These are phyloP conservation scores for Alitta virens DNA, from an alignment of 2,888 invertebrate genomes.

Conservation along the genomic window DNA sequence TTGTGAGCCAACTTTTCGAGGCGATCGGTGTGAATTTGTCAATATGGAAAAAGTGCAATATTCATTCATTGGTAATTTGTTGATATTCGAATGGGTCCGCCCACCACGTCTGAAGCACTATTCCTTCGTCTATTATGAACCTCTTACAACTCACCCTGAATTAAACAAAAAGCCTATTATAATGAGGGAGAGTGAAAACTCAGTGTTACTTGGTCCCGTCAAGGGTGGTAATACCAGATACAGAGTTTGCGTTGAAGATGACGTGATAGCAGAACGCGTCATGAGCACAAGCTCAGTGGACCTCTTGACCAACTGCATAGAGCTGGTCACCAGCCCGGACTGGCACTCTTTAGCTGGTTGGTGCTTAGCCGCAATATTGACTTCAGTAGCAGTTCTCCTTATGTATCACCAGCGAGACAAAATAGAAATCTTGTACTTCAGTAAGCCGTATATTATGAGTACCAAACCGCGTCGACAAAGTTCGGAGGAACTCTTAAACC, in stretches of 20 bases:
- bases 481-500: no score
- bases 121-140: slow-evolving; percentile 25
- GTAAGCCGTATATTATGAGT: slow-evolving; percentile 10
- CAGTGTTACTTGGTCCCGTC: slow-evolving; percentile 22
- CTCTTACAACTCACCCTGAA: background rate
- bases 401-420: slow-evolving; percentile 27
- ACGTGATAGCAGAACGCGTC: slow-evolving; percentile 16
- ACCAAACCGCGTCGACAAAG: no score
- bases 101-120: slow-evolving; percentile 24
- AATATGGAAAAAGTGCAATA: slow-evolving; percentile 14
- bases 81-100: slow-evolving; percentile 24
- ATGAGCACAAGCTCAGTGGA: slow-evolving; percentile 5
- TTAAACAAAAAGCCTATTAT: slow-evolving; percentile 16
- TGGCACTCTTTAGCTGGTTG: slow-evolving; percentile 26
- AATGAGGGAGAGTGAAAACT: slow-evolving; percentile 20
- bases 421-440: slow-evolving; percentile 27
- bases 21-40: slow-evolving; percentile 18
- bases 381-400: slow-evolving; percentile 18
- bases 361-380: slow-evolving; percentile 13
- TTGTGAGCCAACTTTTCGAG: slow-evolving; percentile 12
- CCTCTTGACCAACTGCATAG: slow-evolving; percentile 22
- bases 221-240: slow-evolving; percentile 15
- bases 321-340: slow-evolving; percentile 22
- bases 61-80: slow-evolving; percentile 19
- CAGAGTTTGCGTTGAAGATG: slow-evolving; percentile 25